Evolutionary conservation across 2,888 invertebrate genomes (phyloP).

Genomic region (Elmis aenea): DNA sequence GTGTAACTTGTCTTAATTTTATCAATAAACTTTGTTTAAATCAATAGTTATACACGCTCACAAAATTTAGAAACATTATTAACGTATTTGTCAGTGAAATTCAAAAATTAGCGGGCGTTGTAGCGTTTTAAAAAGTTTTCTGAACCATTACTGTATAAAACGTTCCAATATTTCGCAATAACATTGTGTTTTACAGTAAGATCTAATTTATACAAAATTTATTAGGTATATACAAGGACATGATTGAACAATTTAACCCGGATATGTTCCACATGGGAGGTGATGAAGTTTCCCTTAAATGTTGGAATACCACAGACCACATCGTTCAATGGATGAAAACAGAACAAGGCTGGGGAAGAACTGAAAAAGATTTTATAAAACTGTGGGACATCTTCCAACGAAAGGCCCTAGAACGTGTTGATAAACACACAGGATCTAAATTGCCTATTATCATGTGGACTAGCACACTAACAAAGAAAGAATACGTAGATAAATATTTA

Average conservation of each 20-base stretch:
- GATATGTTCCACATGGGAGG: conserved; percentile 88
- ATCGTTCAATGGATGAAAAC: conserved; percentile 65
- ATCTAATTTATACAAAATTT: no score
- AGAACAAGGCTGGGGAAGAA: conserved; percentile 54
- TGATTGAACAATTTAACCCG: conserved; percentile 64
- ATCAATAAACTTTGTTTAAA: no score
- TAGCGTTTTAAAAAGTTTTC: no score
- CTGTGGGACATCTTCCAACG: conserved; percentile 73
- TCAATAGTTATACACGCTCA: no score
- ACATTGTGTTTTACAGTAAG: no score
- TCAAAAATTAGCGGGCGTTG: no score
- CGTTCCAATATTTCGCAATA: no score
- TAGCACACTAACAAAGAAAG: conserved; percentile 66
- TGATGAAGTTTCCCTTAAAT: conserved; percentile 65
- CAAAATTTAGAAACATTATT: no score
- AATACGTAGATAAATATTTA: conserved; percentile 60
- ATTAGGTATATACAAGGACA: conserved; percentile 67
- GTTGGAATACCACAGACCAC: conserved; percentile 70
- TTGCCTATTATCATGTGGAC: conserved; percentile 75
- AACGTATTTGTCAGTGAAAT: no score
- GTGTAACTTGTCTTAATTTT: no score
- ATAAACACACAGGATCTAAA: conserved; percentile 49
- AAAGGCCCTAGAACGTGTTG: conserved; percentile 57
- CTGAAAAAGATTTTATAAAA: conserved; percentile 55
- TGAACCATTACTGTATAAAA: no score